Evolutionary conservation across 2,888 invertebrate species (phyloP), one percentile per base, ranked within the genome.

Genomic region (Latheticus oryzae): DNA sequence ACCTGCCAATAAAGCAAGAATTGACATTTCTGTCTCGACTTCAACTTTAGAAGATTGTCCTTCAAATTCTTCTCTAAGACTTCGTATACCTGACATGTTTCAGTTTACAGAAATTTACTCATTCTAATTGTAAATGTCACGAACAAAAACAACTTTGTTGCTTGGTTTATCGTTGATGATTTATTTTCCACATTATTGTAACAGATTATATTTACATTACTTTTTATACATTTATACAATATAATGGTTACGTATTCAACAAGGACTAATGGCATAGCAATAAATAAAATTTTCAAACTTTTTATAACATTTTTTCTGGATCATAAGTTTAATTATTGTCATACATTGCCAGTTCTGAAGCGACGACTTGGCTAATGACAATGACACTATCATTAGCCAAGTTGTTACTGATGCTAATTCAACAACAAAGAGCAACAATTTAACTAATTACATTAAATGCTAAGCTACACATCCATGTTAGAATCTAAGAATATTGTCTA

Each of bases 141-240:
- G 26, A 26, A 33, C 16, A 17, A 30, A 28, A 15, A 30, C 17
- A 43, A 28, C 1, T 9, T 45, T 19, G 21, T 17, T 48, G 48
- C 48, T 35, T 47, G 47, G 23, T 48, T 48, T 19, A 35, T 33
- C 13, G 28, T 42, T 17, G 23, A 24, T n/a, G 28, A 11, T 47
- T 64, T 63, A 63, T 60, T 45, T 62, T 61, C 54, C 61, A 63
- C 58, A 60, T 64, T 60, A n/a, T n/a, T n/a, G 24, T 61, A 65
- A 65, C 65, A 65, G 61, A 59, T 43, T 26, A 12, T 55, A 65
- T 63, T 47, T 62, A 63, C 63, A 63, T 55, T 32, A 8, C 35
- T 55, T 48, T 55, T 32, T 55, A 55, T 48, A 55, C 48, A 48
- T 55, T 48, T 55, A 55, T 48, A 55, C 13, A 32, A 24, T 9